Evolutionary conservation across 2,888 invertebrate genomes (phyloP).

Genomic region (Sarcophaga carnaria): DNA sequence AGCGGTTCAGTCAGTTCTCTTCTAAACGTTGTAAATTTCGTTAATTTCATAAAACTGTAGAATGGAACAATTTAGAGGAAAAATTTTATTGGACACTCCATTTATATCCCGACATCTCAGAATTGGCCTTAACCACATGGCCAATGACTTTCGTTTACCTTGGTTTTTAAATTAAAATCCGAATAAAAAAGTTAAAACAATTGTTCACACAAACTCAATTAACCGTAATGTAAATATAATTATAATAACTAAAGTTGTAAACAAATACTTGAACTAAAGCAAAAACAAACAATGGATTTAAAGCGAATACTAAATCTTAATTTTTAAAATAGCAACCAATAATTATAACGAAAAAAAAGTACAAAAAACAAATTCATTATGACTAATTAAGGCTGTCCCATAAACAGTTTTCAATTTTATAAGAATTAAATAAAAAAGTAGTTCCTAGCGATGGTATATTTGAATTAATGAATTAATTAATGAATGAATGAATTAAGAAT

Average conservation of each 20-base stretch:
- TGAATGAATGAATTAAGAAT: constrained; percentile 18
- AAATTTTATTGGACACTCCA: too few species aligned
- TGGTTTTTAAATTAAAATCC: too few species aligned
- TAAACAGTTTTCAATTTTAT: constrained; percentile 11
- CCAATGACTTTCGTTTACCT: too few species aligned
- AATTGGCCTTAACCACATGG: too few species aligned
- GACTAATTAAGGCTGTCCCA: not conserved
- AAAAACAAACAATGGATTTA: not conserved
- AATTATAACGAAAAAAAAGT: constrained; percentile 28
- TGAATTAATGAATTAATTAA: not conserved
- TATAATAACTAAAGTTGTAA: constrained; percentile 19
- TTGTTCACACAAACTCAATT: constrained; percentile 35
- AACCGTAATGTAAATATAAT: constrained; percentile 9
- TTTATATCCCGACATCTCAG: too few species aligned
- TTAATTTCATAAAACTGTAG: too few species aligned
- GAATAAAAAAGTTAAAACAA: not conserved
- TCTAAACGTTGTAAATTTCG: too few species aligned
- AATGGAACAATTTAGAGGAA: too few species aligned
- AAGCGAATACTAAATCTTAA: not conserved
- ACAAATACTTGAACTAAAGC: not conserved
- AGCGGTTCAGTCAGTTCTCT: too few species aligned
- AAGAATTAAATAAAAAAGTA: constrained; percentile 5
- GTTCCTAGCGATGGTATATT: not conserved
- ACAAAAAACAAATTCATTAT: constrained; percentile 42
- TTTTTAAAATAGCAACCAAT: not conserved